Conservation (phyloP, 2,888 invertebrate genomes). For the Lagria hirta region DNA sequence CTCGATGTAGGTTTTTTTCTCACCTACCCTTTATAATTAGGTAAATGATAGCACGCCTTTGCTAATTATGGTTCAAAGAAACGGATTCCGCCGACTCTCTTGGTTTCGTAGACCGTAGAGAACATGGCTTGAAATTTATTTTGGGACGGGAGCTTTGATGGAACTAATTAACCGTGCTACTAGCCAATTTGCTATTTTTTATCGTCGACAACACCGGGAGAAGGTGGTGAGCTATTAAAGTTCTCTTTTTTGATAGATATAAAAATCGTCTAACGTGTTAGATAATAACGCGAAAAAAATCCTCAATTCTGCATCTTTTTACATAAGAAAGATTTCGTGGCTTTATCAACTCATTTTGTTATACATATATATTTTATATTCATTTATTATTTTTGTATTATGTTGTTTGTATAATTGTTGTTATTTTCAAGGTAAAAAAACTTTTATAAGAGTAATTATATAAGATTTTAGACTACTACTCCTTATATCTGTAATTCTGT, state of each 20-base stretch:
- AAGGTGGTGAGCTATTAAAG: constrained; percentile 20
- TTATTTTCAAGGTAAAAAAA: too few species aligned
- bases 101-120: constrained; percentile 24
- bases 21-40: constrained; percentile 46
- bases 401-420: too few species aligned
- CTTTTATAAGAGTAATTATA: too few species aligned
- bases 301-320: too few species aligned
- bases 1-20: constrained; percentile 35
- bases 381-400: too few species aligned
- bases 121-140: constrained; percentile 30
- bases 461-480: too few species aligned
- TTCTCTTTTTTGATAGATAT: constrained; percentile 8
- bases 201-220: not conserved
- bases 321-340: too few species aligned
- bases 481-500: too few species aligned
- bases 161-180: constrained; percentile 24
- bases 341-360: too few species aligned
- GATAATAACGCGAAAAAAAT: too few species aligned
- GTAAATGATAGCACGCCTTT: constrained; percentile 44
- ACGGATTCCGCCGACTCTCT: constrained; percentile 27
- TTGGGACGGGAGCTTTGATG: constrained; percentile 24
- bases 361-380: too few species aligned
- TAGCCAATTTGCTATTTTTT: constrained; percentile 28
- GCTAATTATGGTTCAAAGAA: constrained; percentile 43
- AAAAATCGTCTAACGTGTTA: too few species aligned